Percentiles rank a stretch among this genome's conserved stretches.
phyloP scores from a whole-genome alignment of 1,140 invertebrate genomes.

The Agrilus planipennis region DNA sequence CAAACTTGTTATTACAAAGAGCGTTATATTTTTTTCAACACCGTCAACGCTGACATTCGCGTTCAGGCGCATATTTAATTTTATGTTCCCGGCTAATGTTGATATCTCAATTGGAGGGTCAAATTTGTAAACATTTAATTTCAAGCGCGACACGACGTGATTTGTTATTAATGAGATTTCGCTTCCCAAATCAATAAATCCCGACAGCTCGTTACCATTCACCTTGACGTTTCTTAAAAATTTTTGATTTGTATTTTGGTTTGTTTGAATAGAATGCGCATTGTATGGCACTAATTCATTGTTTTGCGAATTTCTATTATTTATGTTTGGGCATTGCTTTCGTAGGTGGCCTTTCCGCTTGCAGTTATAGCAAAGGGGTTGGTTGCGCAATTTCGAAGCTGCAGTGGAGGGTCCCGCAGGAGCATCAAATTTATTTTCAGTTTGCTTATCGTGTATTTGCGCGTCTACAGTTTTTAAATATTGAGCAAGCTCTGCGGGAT shows the following conservation, averaged over 20 bases:
- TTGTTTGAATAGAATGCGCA: not conserved
- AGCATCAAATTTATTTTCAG: not conserved
- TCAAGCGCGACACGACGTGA: not conserved
- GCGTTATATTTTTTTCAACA: not conserved
- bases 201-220: not conserved
- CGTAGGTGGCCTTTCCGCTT: not conserved
- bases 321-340: not conserved
- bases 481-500: constrained; percentile 8
- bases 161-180: constrained; percentile 5
- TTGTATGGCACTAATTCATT: not conserved
- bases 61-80: not conserved
- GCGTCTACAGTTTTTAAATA: constrained; percentile 11
- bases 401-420: not conserved
- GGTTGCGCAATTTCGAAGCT: not conserved
- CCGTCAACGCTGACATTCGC: not conserved
- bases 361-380: not conserved
- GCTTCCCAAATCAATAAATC: constrained; percentile 13
- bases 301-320: not conserved
- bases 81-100: not conserved
- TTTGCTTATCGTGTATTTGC: not conserved
- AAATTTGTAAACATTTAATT: not conserved
- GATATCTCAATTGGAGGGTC: not conserved
- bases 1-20: constrained; percentile 1
- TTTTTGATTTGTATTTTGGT: constrained; percentile 3
- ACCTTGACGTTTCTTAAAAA: not conserved